Base-by-base conservation (phyloP, 37 sponge, comb jelly and placozoan genomes). In the Theonella swinhoei region DNA sequence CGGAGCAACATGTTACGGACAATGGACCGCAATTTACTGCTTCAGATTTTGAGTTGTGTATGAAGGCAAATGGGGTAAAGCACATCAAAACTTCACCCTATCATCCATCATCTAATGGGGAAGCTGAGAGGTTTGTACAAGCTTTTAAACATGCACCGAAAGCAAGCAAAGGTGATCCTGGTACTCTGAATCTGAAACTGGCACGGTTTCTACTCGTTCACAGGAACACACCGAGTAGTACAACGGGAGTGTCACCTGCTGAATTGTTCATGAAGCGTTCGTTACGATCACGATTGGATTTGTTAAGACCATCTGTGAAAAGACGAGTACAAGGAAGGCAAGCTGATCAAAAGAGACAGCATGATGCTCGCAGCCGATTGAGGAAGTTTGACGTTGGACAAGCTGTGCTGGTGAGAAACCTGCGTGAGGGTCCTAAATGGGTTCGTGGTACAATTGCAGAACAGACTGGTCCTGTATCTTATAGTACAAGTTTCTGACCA, bases 11-110 rank as follows among this genome's bases (percentile, higher is more conserved):
- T 22, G 72, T 81, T 0, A 63, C 72, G 8, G 79, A 79, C 28
- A 79, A 79, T 63, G 67, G 79, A 14, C 39, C 79, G 11, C 65
- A 64, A 63, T 79, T 79, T 33, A 38, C 35, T 8, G n/a, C 67
- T 2, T 37, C n/a, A 3, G 66, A 9, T 8, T 79, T 79, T 28
- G 25, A 79, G 79, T 36, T 0, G n/a, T 79, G 63, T 25, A 63
- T 64, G 80, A 37, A 62, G 8, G 28, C 9, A 0, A 79, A 79
- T 64, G 41, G 65, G 7, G 23, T 79, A 22, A 34, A 39, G 14
- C 82, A 78, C 33, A 22, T 81, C 1, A 37, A 37, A 0, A 23
- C 72, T 17, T 32, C 72, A 0, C 82, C 79, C 26, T 79, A 79
- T 37, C 79, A 79, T 37, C 79, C 76, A 42, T 26, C 76, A 1